phyloP scores from a whole-genome alignment of 1,140 invertebrate genomes.

The Caerostris extrusa region DNA sequence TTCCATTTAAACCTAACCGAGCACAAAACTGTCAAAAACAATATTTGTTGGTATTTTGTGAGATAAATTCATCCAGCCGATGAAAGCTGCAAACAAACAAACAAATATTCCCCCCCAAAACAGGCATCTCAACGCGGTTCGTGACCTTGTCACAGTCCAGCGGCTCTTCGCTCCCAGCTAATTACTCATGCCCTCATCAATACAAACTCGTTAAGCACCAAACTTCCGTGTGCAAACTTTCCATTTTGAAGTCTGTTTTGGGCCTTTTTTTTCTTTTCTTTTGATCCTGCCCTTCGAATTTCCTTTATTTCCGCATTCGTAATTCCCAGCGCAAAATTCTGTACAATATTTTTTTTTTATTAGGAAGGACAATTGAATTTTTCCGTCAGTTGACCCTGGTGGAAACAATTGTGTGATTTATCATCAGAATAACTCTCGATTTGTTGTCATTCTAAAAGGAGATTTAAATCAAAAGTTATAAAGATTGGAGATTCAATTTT shows the following conservation, averaged over 20 bases:
- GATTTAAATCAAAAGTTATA: not conserved
- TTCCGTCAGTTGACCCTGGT: not conserved
- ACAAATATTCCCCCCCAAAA: not conserved
- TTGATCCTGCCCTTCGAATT: not conserved
- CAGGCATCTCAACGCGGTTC: not conserved
- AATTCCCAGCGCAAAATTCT: not conserved
- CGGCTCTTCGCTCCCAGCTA: not conserved
- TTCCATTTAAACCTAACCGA: no score
- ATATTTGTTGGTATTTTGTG: no score
- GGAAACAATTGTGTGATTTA: not conserved
- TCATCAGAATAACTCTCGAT: not conserved
- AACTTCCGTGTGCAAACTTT: conserved; percentile 40
- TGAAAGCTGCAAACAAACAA: no score
- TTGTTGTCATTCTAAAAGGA: not conserved
- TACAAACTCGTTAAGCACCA: conserved; percentile 16
- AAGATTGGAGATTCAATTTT: not conserved
- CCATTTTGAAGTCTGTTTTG: not conserved
- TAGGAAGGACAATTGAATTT: not conserved
- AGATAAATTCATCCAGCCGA: no score
- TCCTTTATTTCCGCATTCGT: conserved; percentile 14
- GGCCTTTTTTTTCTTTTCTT: not conserved
- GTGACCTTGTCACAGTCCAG: conserved; percentile 62
- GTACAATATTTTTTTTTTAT: no score
- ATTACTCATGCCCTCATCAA: conserved; percentile 53
- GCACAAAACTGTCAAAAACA: no score